A percentile compares a stretch with the other conserved stretches of the same genome.
phyloP scores from a whole-genome alignment of 2,797 vertebrate genomes.

The Capromys pilorides region DNA sequence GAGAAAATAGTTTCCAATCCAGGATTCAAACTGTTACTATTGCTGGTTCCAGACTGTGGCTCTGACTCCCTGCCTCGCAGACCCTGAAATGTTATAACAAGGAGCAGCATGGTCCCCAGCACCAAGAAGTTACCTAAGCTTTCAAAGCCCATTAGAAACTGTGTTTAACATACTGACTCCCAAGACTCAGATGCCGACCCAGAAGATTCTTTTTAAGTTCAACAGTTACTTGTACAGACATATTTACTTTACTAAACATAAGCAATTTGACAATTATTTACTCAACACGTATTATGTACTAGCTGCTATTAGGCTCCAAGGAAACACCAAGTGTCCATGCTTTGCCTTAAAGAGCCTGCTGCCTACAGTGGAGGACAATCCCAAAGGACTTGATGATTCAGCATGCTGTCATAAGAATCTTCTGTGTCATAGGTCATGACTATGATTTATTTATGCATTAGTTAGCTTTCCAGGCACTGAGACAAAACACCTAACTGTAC shows the following conservation, averaged over 20 bases:
- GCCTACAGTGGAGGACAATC: background rate
- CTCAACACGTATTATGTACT: background rate
- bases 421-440: background rate
- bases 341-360: background rate
- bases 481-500: background rate
- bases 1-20: background rate
- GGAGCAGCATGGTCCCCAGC: background rate
- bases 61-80: background rate
- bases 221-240: background rate
- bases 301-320: background rate
- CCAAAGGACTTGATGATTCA: background rate
- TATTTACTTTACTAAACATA: background rate
- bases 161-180: background rate
- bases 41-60: background rate
- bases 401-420: background rate
- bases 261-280: slow-evolving; percentile 2
- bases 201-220: background rate
- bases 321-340: background rate
- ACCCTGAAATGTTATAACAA: background rate
- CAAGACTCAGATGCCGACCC: background rate
- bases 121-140: background rate
- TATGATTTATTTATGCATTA: background rate
- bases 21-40: background rate
- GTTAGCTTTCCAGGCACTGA: background rate
- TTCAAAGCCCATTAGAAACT: background rate